These are phyloP conservation scores for Paralichthys olivaceus DNA, from an alignment of 2,113 vertebrate genomes.

Conservation along the genomic window DNA sequence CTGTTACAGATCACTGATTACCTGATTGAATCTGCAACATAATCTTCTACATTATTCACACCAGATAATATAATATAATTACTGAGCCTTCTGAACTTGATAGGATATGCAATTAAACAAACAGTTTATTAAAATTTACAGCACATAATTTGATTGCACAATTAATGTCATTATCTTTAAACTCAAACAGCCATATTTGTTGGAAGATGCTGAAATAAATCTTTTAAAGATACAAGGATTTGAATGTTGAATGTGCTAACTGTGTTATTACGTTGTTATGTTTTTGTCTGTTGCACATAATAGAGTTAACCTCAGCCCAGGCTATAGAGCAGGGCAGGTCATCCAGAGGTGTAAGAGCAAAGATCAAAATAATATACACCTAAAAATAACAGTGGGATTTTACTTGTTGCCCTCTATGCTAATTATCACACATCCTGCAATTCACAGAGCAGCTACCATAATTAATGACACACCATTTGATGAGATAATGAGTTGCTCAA, in stretches of 20 bases:
- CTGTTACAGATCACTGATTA: constrained; percentile 72
- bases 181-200: constrained; percentile 27
- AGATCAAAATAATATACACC: constrained; percentile 18
- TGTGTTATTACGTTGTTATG: not conserved
- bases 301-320: constrained; percentile 12
- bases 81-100: constrained; percentile 53
- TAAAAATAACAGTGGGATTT: constrained; percentile 16
- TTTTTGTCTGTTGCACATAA: not conserved
- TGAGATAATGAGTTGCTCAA: constrained; percentile 39
- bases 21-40: constrained; percentile 76
- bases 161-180: constrained; percentile 48
- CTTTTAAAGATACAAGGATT: not conserved
- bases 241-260: not conserved
- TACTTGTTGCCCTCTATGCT: constrained; percentile 13
- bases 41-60: constrained; percentile 70
- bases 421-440: constrained; percentile 38
- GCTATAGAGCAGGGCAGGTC: not conserved
- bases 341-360: not conserved
- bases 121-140: constrained; percentile 54
- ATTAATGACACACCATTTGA: constrained; percentile 54
- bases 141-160: constrained; percentile 46
- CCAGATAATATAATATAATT: constrained; percentile 65
- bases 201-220: constrained; percentile 15
- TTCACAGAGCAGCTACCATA: constrained; percentile 22
- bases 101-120: constrained; percentile 58